A percentile compares a stretch with the other conserved stretches of the same genome.
Conservation (phyloP, 1,140 invertebrate genomes). For the Calephelis virginiensis region DNA sequence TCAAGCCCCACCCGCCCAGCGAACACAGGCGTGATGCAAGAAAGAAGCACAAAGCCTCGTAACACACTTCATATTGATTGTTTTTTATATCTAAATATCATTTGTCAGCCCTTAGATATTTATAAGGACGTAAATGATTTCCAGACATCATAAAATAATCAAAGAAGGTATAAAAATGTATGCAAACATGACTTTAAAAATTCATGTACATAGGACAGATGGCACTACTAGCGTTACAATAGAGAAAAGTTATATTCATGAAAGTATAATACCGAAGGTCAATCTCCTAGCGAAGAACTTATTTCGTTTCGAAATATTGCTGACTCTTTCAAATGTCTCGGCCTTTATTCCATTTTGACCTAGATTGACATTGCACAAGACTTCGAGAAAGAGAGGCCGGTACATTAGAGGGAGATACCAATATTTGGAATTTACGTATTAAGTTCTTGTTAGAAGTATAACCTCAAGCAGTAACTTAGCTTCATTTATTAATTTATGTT, state of each 20-base stretch:
- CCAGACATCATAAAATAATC: constrained; percentile 35
- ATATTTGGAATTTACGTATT: too few relatives aligned
- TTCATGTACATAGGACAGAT: background rate
- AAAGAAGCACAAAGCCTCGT: constrained; percentile 80
- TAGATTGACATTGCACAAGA: too few relatives aligned
- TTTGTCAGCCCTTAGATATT: constrained; percentile 12
- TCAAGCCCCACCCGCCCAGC: constrained; percentile 74
- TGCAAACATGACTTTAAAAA: constrained; percentile 13
- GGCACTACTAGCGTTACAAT: background rate
- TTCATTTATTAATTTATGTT: too few relatives aligned
- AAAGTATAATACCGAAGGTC: too few relatives aligned
- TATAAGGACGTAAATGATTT: constrained; percentile 1
- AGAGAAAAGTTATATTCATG: background rate
- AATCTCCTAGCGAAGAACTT: too few relatives aligned
- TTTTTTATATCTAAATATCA: constrained; percentile 17
- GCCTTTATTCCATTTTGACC: too few relatives aligned
- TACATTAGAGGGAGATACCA: too few relatives aligned
- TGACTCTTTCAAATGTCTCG: too few relatives aligned
- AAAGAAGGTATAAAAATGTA: constrained; percentile 25
- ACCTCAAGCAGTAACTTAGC: too few relatives aligned
- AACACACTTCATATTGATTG: constrained; percentile 39
- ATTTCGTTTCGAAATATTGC: too few relatives aligned
- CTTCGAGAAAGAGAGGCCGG: too few relatives aligned
- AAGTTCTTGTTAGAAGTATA: too few relatives aligned
- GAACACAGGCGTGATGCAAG: constrained; percentile 78